Evolutionary conservation across 2,888 invertebrate genomes (phyloP), one percentile per base, ranked within the genome.

Genomic region (Craniophora ligustri): DNA sequence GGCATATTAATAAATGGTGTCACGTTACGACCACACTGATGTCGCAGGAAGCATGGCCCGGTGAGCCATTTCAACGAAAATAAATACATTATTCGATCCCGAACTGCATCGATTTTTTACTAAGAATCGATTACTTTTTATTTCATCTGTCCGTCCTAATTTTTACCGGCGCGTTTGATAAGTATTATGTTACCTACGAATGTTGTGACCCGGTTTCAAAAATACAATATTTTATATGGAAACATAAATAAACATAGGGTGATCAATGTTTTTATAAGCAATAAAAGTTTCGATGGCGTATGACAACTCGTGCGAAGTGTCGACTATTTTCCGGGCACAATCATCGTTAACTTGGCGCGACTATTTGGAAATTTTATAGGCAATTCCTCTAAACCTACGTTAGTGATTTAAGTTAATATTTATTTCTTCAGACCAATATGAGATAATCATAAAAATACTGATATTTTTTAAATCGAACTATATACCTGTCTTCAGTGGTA

Each of bases 1-100:
- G 83, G 89, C 92, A 91, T 91, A 92, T 88, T 87, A 89, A 90
- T 87, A 86, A 85, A 86, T 78, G 88, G 92, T 92, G 85, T 93
- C 88, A 69, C 30, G 85, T 93, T 92, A 84, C 92, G 92, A 92
- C 92, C 92, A 92, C 92, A 92, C 91, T 84, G 82, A 82, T 82
- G 88, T 87, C 90, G 89, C 91, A 92, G 92, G 92, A 93, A 92
- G 92, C 91, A 88, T 87, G 89, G 85, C 81, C 87, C 87, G 87
- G 47, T 90, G 92, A 86, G 72, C 88, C 85, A 87, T 82, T 85
- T 85, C 84, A 73, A 89, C 86, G 86, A 89, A 91, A 89, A 91
- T 88, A 89, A 73, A 88, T 88, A 87, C 85, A 85, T 76, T 78
- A 82, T 82, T 84, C 77, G 82, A 83, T 83, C 74, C 81, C 73